Conservation (phyloP, 2,797 vertebrate genomes). For the Oreortyx pictus region DNA sequence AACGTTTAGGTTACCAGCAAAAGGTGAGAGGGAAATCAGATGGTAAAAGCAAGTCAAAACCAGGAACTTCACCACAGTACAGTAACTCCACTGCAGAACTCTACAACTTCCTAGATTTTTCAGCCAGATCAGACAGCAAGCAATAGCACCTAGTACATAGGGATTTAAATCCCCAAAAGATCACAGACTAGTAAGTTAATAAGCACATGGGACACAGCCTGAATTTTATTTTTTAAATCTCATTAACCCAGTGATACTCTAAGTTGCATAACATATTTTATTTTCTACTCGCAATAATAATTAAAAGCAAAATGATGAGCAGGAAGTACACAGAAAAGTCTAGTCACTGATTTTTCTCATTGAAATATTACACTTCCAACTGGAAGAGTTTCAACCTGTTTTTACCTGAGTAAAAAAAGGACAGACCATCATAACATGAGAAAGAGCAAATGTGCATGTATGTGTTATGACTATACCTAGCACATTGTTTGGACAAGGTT, state of each 20-base stretch:
- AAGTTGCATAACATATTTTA: neutral
- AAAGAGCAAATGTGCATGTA: fast-evolving
- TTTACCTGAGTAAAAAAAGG: neutral
- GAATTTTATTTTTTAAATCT: neutral
- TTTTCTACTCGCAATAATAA: neutral
- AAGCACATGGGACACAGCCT: neutral
- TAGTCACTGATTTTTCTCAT: neutral
- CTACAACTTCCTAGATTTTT: neutral
- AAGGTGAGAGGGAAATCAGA: neutral
- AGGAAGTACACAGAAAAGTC: fast-evolving
- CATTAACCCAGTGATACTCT: neutral
- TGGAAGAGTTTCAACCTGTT: neutral
- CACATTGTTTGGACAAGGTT: neutral
- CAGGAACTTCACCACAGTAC: neutral
- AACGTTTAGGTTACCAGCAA: neutral
- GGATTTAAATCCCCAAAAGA: neutral
- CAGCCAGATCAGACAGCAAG: neutral
- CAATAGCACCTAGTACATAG: neutral
- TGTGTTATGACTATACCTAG: neutral
- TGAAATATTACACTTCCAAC: neutral
- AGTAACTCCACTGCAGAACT: neutral
- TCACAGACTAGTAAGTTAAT: neutral
- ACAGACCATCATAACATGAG: neutral
- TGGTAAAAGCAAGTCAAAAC: neutral
- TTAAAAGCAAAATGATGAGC: neutral